Base-by-base conservation (phyloP, 1,140 invertebrate genomes). In the Sarcophaga peregrina region DNA sequence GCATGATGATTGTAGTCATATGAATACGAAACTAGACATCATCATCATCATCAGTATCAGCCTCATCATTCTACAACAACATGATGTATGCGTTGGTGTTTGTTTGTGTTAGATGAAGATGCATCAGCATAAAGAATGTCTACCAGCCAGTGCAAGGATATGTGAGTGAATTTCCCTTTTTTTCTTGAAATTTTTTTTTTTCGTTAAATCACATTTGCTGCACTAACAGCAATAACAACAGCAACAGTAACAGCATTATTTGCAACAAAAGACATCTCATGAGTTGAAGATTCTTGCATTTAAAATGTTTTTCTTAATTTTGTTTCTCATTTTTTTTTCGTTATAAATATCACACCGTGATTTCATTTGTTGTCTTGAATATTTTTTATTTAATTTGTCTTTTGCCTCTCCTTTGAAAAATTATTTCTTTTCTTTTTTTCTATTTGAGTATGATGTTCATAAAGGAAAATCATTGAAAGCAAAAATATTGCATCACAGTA, bases 11-110 rank as follows among this genome's bases (percentile, higher is more conserved):
- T 58, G 15, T 15, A 58, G n/a, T 58, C 15, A 68, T 68, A 68
- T 68, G 62, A 68, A 68, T 68, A 25, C 62, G 5, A 68, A 68
- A 68, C 62, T 5, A 68, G 62, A 68, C 62, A 68, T 68, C 62
- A 20, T 68, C 62, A 68, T n/a, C n/a, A 20, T 68, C 62, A 13
- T 52, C 25, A 37, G 25, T 4, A 37, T 37, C 25, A 37, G 25
- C 25, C 1, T 37, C 25, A 37, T 37, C 25, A 37, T 37, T 4
- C 1, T 37, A 37, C 25, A 2, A 37, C 25, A 37, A 37, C 25
- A 37, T 37, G 25, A 37, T 52, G 50, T 52, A 10, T 68, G 17
- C 9, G n/a, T 68, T 68, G 7, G 8, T 20, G 17, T 58, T n/a
- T 58, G 54, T n/a, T 58, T n/a, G 5, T 3, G 54, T 58, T n/a